A percentile compares a stretch with the other conserved stretches of the same genome.
Evolutionary conservation across 2,113 vertebrate genomes (phyloP).

Genomic region (Sphyrna mokarran): DNA sequence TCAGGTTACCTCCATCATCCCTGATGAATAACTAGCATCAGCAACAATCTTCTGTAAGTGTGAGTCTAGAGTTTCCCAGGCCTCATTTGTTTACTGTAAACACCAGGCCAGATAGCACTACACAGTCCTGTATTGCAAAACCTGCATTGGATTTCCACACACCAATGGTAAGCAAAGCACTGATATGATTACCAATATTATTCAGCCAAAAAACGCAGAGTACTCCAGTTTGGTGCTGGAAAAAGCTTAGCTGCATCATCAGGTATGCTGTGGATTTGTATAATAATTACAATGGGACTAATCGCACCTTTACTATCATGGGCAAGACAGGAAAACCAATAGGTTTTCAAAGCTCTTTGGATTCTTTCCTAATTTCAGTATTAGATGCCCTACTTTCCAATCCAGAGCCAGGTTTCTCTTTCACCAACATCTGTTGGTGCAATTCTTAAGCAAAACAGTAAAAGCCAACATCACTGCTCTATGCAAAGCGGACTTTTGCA

Average conservation of each 20-base stretch:
- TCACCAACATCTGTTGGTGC: neutral
- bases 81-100: too few species aligned
- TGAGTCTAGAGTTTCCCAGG: too few species aligned
- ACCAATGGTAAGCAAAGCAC: too few species aligned
- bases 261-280: too few species aligned
- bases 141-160: too few species aligned
- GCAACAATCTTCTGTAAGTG: neutral
- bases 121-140: too few species aligned
- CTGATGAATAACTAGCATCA: neutral
- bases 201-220: too few species aligned
- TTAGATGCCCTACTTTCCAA: neutral
- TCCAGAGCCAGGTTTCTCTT: neutral
- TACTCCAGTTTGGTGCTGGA: too few species aligned
- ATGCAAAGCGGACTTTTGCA: neutral
- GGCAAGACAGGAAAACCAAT: neutral
- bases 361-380: neutral
- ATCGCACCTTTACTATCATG: too few species aligned
- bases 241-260: too few species aligned
- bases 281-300: neutral
- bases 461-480: neutral
- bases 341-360: neutral
- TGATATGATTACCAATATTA: too few species aligned
- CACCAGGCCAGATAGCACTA: too few species aligned
- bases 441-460: neutral
- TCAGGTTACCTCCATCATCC: neutral